Conservation (phyloP, 2,113 vertebrate genomes). For the Brachyhypopomus gauderio region DNA sequence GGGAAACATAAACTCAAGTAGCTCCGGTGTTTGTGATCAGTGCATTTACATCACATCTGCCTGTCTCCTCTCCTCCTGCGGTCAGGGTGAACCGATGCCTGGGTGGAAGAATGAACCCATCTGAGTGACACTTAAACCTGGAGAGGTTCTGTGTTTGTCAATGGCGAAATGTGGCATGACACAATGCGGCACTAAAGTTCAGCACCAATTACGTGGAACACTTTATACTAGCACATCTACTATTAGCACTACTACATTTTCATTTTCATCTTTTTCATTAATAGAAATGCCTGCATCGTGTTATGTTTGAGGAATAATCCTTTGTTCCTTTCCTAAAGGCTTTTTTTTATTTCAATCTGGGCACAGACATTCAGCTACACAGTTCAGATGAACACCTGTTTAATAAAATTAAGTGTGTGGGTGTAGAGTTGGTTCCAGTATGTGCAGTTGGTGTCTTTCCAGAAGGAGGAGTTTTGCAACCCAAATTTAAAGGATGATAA, state of each 20-base stretch:
- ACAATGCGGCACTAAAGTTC: not conserved
- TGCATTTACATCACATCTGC: not conserved
- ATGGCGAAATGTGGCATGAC: not conserved
- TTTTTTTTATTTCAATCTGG: not conserved
- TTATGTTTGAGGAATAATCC: not conserved
- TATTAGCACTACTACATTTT: not conserved
- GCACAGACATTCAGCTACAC: conserved; percentile 35
- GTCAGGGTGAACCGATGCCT: not conserved
- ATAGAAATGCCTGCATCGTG: not conserved
- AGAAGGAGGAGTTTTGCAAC: conserved; percentile 35
- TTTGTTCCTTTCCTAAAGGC: not conserved
- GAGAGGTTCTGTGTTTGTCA: not conserved
- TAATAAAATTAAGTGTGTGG: conserved; percentile 45
- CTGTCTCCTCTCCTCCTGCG: not conserved
- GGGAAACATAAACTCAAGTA: not conserved
- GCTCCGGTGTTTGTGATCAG: not conserved
- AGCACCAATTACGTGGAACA: not conserved
- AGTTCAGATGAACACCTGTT: conserved; percentile 46
- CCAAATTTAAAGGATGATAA: conserved; percentile 25
- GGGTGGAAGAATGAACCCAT: not conserved
- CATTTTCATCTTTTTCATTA: not conserved
- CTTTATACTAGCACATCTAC: no score
- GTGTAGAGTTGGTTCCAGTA: conserved; percentile 18
- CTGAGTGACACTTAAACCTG: not conserved
- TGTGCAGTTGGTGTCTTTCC: conserved; percentile 25